Evolutionary conservation across 2,888 invertebrate species (phyloP), one percentile per base, ranked within the genome.

Genomic region (Baccha elongata): DNA sequence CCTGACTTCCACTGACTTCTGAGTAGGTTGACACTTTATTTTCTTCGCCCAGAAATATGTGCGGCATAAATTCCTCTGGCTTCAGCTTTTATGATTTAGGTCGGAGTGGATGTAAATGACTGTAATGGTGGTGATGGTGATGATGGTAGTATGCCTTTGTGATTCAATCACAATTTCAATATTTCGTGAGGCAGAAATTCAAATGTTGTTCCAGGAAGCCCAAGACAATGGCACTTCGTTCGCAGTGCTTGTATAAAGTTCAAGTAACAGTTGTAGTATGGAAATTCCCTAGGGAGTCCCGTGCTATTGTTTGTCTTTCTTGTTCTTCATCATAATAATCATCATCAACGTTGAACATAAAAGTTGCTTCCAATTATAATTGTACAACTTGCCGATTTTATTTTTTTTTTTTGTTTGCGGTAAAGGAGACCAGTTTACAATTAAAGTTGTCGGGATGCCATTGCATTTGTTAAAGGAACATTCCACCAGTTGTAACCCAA

Each of bases 121-220:
- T 8, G 37, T 40, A 21, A 23, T n/a, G 29, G 46, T 52, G 42
- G 42, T 29, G n/a, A 2, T 5, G 3, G 15, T 17, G 13, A 21
- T 3, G 1, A 44, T 40, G n/a, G 26, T 32, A 42, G 69, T 55
- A 40, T 60, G 48, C 65, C 62, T 67, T 75, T 81, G 71, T 67
- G 42, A 75, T 75, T 72, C 75, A 81, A 81, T 81, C 81, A 81
- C 40, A 81, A 81, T 71, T 72, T 81, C 75, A 71, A 75, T 81
- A 81, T 81, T 81, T 75, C 52, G 71, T 81, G 81, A 75, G 55
- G 81, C 81, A 75, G 75, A 81, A 81, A 75, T 81, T 75, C 75
- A 81, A 81, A 81, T 81, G 81, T 75, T 81, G 75, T 81, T 71
- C 75, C 75, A 81, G 81, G 75, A 75, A 81, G 65, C 67, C 67